Conservation (phyloP, 2,888 invertebrate species). For the Piscicola geometra region DNA sequence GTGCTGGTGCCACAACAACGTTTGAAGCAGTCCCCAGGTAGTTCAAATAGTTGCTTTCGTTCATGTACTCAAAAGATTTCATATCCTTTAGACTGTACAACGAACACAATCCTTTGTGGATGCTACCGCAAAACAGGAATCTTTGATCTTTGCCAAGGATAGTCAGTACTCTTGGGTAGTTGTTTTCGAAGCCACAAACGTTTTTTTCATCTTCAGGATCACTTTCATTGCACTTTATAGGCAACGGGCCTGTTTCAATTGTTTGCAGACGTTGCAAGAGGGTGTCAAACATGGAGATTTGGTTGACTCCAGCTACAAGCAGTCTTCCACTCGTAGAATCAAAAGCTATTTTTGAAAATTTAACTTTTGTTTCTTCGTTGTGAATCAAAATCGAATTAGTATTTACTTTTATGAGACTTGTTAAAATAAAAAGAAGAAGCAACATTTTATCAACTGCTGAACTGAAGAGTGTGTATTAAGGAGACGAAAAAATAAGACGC, state of each 20-base stretch:
- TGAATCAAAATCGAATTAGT: background rate
- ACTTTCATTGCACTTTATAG: slow-evolving; percentile 29
- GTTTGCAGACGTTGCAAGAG: slow-evolving; percentile 35
- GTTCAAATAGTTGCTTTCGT: slow-evolving; percentile 35
- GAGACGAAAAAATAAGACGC: too few relatives aligned
- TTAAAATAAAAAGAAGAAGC: background rate
- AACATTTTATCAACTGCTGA: background rate
- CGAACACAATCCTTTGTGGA: slow-evolving; percentile 44
- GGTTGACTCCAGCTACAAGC: slow-evolving; percentile 44
- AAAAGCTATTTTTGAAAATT: background rate
- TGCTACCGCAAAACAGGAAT: slow-evolving; percentile 46
- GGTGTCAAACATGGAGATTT: slow-evolving; percentile 42
- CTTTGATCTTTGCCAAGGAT: slow-evolving; percentile 38
- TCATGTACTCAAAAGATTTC: slow-evolving; percentile 29
- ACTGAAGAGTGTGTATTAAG: too few relatives aligned
- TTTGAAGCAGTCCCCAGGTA: slow-evolving; percentile 34
- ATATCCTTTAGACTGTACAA: slow-evolving; percentile 41
- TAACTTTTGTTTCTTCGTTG: slow-evolving; percentile 11
- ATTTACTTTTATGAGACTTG: background rate
- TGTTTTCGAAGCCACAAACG: slow-evolving; percentile 31
- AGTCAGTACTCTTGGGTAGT: slow-evolving; percentile 44
- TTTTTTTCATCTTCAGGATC: background rate
- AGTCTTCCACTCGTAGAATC: slow-evolving; percentile 1
- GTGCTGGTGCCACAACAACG: slow-evolving; percentile 13
- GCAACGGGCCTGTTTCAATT: slow-evolving; percentile 29